Conservation (phyloP, 2,888 invertebrate genomes). For the Sipha maydis region DNA sequence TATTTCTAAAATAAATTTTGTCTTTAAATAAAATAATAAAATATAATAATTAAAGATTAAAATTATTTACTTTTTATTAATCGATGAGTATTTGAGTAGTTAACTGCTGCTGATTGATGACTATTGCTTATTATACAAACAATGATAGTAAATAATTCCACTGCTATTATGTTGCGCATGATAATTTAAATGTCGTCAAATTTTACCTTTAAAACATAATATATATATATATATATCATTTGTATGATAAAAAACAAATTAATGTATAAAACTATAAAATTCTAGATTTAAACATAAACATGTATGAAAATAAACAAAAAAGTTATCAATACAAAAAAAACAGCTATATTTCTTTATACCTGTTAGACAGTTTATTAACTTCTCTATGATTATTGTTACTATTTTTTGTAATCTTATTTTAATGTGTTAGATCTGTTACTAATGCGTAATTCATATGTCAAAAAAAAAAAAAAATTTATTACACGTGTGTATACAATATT, state of each 20-base stretch:
- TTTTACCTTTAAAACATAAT: slow-evolving; percentile 5
- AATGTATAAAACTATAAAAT: neutral
- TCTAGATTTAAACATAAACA: neutral
- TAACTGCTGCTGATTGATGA: neutral
- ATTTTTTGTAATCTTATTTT: no score
- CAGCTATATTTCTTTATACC: slow-evolving; percentile 9
- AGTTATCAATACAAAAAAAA: neutral
- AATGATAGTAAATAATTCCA: neutral
- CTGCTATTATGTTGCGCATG: slow-evolving; percentile 20
- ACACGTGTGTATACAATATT: neutral
- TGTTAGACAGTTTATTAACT: neutral
- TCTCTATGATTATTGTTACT: neutral
- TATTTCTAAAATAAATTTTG: neutral
- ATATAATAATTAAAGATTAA: neutral
- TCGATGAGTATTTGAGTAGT: neutral
- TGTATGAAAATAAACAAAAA: slow-evolving; percentile 37
- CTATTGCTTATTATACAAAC: neutral
- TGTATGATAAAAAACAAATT: no score
- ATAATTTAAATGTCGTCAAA: slow-evolving; percentile 22
- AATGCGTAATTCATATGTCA: neutral
- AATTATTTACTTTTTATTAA: slow-evolving; percentile 12
- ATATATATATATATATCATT: neutral
- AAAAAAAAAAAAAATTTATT: slow-evolving; percentile 19
- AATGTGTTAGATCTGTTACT: neutral
- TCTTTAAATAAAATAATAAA: neutral